Evolutionary conservation across 2,113 vertebrate genomes (phyloP), one percentile per base, ranked within the genome.

Genomic region (Corvus cornix): DNA sequence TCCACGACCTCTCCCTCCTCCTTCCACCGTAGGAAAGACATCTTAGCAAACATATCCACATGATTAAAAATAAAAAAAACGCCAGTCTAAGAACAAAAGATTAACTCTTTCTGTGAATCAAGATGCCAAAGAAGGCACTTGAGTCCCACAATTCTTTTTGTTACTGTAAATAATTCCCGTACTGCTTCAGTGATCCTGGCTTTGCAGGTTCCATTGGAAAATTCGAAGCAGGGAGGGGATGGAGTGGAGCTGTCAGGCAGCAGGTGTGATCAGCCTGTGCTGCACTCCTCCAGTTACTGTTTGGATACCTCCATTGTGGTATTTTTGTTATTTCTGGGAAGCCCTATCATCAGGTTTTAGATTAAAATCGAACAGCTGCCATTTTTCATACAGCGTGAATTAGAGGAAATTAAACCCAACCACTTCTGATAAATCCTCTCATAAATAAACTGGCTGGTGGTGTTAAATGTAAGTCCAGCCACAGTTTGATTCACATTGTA

Each of bases 351-450:
- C 76, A 41, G 83, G 72, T 75, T 89, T 82, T 84, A 87, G 93
- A 96, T 96, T 89, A 92, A 87, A 92, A 95, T 96, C 93, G 33
- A 79, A 84, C 72, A 75, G 78, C 84, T 96, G 85, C 90, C 90
- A 62, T 97, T 96, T 96, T 95, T 96, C 86, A 79, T 94, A 4
- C 27, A 19, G 64, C 5, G n/a, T 81, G 90, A 96, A 96, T 97
- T 96, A 96, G 76, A 96, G 95, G 92, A 96, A 96, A 95, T 96
- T 92, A 96, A 97, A 96, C 76, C 76, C 7, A 81, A 96, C 88
- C 93, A 89, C 86, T 96, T 95, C 86, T 93, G 95, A 96, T 96
- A 96, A 94, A 96, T 93, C 80, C 69, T 90, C 76, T 95, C 90
- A 91, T 93, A 97, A 96, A 93, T 95, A 93, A 96, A 87, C 69